Base-by-base conservation (phyloP, 2,113 vertebrate species). In the Pseudolaguvia tuberculata region DNA sequence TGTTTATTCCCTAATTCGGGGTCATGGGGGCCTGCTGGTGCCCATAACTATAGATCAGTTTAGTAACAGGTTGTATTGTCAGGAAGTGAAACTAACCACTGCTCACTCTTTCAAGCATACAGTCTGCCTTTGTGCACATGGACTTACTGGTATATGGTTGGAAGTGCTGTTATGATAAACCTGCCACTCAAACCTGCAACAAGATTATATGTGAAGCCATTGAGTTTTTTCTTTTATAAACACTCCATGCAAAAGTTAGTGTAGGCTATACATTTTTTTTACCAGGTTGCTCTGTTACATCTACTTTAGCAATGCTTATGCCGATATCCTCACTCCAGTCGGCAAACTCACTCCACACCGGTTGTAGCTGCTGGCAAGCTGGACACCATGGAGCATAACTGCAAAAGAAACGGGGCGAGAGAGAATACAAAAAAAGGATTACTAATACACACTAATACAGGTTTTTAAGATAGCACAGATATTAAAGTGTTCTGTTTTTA, bases 311-410 rank as follows among this genome's bases (percentile, higher is more conserved):
- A 8, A 98, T 88, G 77, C 92, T 96, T 77, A 99, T 86, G 5
- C 92, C 94, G 82, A 98, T 91, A 85, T 98, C 96, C 72, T 98
- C 95, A 27, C 94, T 93, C 96, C 94, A 98, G 68, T 94, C 93
- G 0, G 95, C 94, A 67, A 99, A 97, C 79, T 93, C 92, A 84
- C 92, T 93, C 97, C 97, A 99, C 79, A 93, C 93, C 4, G 93
- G 82, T 81, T 98, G 96, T 31, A 99, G 92, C 78, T 88, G 95
- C 84, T 95, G 94, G 81, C 97, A 99, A 47, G 96, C 97, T 2
- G 95, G 95, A 42, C 97, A 99, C 96, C 96, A 99, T 0, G 97
- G 97, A 1, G 97, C 96, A 31, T 95, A 99, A 83, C 97, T 99
- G 84, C 15, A 48, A 72, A 45, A 47, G 7, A 42, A 35, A 25